These are phyloP conservation scores for Phaethornis superciliosus DNA, from an alignment of 2,113 vertebrate genomes.

Conservation along the genomic window DNA sequence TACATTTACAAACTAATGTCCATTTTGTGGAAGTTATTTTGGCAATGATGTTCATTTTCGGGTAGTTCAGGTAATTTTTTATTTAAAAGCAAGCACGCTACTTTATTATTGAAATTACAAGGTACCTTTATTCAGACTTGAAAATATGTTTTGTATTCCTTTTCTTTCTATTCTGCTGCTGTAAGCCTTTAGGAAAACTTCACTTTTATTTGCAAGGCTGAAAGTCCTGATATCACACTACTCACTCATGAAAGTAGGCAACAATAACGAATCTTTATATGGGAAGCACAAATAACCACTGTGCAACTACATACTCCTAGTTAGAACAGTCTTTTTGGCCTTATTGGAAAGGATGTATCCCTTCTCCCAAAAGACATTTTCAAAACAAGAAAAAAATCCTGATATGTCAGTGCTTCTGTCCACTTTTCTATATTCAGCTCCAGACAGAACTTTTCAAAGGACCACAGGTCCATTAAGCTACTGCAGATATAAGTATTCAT, in stretches of 20 bases:
- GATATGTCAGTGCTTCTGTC: background rate
- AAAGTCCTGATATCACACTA: background rate
- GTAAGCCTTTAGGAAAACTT: background rate
- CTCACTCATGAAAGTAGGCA: background rate
- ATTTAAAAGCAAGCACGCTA: background rate
- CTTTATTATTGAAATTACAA: background rate
- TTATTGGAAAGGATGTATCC: background rate
- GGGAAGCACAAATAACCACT: background rate
- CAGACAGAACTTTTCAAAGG: background rate
- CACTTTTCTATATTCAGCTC: background rate
- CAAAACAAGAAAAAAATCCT: background rate
- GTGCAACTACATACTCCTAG: background rate
- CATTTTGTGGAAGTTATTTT: background rate
- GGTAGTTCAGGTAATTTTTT: background rate
- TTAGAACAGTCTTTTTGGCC: background rate
- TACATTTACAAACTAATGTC: background rate
- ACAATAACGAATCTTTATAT: background rate
- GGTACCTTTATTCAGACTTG: background rate
- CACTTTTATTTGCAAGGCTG: background rate
- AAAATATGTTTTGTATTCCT: background rate
- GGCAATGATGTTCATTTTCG: background rate
- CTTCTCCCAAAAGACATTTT: background rate
- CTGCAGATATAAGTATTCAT: background rate
- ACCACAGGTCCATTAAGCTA: background rate
- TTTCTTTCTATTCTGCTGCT: background rate